A percentile compares a stretch with the other conserved stretches of the same genome.
These are phyloP conservation scores for Callithrix jacchus DNA, from an alignment of 2,113 vertebrate genomes.

Conservation along the genomic window DNA sequence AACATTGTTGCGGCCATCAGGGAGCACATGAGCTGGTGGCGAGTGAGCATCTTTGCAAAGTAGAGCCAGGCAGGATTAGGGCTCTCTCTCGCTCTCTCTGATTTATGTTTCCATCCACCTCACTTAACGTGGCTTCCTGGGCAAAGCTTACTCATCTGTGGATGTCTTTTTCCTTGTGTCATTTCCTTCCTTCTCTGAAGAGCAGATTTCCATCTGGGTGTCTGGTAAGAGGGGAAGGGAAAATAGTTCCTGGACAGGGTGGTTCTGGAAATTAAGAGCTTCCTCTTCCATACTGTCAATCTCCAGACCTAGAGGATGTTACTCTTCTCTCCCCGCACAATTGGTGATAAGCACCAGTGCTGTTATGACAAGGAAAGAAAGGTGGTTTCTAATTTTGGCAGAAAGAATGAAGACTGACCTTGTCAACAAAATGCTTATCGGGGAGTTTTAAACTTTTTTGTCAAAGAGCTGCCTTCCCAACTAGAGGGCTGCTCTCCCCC, in stretches of 20 bases:
- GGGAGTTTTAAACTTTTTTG: neutral
- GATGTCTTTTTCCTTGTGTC: slow-evolving; percentile 51
- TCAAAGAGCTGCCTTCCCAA: neutral
- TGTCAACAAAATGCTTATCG: slow-evolving; percentile 27
- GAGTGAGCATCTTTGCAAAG: neutral
- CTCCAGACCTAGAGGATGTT: neutral
- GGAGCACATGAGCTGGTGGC: fast-evolving
- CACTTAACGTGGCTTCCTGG: neutral
- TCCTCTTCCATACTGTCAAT: neutral
- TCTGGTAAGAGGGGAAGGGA: slow-evolving; percentile 62
- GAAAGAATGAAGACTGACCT: slow-evolving; percentile 26
- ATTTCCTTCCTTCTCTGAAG: slow-evolving; percentile 75
- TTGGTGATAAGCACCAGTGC: slow-evolving; percentile 56
- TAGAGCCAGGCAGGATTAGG: neutral
- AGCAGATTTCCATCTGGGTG: slow-evolving; percentile 66
- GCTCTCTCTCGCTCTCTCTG: too few relatives aligned
- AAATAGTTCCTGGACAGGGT: neutral
- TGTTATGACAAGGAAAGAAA: slow-evolving; percentile 57
- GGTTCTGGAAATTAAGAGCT: slow-evolving; percentile 31
- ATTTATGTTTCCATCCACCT: neutral
- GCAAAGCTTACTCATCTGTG: neutral
- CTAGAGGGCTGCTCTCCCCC: neutral
- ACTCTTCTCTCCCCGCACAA: slow-evolving; percentile 39
- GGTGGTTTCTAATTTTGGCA: neutral
- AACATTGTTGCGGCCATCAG: fast-evolving